Evolutionary conservation across 2,113 vertebrate species (phyloP).

Genomic region (Oostethus manadensis): DNA sequence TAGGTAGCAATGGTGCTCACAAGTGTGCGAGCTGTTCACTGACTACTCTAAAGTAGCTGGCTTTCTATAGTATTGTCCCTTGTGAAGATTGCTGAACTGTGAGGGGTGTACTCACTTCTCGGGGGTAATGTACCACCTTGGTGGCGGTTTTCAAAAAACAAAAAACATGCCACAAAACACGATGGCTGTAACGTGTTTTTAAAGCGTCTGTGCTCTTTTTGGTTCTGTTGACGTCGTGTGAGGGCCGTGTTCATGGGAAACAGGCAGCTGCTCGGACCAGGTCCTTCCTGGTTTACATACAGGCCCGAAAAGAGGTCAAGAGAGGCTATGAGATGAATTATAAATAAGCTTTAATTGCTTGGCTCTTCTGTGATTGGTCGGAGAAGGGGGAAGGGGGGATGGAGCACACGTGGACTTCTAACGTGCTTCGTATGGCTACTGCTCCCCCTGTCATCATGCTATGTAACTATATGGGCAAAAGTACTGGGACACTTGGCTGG

Average conservation of each 20-base stretch:
- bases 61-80: too few species aligned
- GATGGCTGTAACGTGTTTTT: slow-evolving; percentile 5
- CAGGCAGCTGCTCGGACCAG: slow-evolving; percentile 52
- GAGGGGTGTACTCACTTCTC: not conserved
- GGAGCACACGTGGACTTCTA: not conserved
- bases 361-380: slow-evolving; percentile 1
- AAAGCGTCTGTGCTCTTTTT: not conserved
- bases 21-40: too few species aligned
- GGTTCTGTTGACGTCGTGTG: not conserved
- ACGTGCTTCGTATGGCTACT: not conserved
- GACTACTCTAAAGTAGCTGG: too few species aligned
- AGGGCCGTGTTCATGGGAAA: slow-evolving; percentile 32
- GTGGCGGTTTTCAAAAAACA: not conserved
- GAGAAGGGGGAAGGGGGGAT: too few species aligned
- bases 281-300: slow-evolving; percentile 31
- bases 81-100: not conserved
- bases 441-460: not conserved
- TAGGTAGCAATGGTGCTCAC: not conserved
- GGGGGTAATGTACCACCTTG: not conserved
- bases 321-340: slow-evolving; percentile 21
- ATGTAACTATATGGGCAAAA: too few species aligned
- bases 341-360: slow-evolving; percentile 34
- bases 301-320: slow-evolving; percentile 32
- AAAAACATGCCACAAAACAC: not conserved
- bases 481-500: too few species aligned